Evolutionary conservation across 1,140 invertebrate species (phyloP).

Genomic region (Riptortus pedestris): DNA sequence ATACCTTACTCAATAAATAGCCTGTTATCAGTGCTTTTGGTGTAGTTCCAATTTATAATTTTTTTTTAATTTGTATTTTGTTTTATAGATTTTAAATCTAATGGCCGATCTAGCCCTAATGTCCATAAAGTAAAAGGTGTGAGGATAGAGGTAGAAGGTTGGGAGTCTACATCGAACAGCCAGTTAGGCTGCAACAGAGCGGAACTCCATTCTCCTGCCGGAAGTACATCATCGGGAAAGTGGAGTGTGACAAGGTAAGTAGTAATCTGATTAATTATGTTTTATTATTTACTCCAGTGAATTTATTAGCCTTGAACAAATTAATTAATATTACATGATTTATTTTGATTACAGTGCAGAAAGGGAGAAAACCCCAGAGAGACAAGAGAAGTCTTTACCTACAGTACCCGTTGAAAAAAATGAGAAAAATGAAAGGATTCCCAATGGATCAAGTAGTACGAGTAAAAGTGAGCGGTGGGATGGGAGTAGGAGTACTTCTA

Average conservation of each 20-base stretch:
- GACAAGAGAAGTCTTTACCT: neutral
- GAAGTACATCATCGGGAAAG: constrained; percentile 22
- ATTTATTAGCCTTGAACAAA: no score
- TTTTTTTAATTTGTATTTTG: no score
- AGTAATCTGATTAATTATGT: constrained; percentile 5
- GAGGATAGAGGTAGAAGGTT: constrained; percentile 3
- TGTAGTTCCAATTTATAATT: no score
- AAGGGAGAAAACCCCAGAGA: constrained; percentile 17
- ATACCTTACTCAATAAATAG: no score
- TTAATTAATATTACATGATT: no score
- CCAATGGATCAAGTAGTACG: neutral
- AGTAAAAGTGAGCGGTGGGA: constrained; percentile 14
- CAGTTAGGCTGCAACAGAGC: neutral
- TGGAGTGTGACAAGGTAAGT: constrained; percentile 18
- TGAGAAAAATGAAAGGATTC: no score
- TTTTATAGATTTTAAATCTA: neutral
- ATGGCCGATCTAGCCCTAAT: neutral
- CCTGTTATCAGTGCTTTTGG: no score
- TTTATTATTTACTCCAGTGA: neutral
- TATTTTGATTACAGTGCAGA: neutral
- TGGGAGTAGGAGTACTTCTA: constrained; percentile 24
- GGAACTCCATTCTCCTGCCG: constrained; percentile 18
- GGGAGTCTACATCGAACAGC: neutral
- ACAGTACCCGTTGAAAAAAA: neutral
- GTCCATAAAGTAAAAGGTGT: constrained; percentile 17